Evolutionary conservation across 2,888 invertebrate species (phyloP), one percentile per base, ranked within the genome.

Genomic region (Himalopsyche tibetana): DNA sequence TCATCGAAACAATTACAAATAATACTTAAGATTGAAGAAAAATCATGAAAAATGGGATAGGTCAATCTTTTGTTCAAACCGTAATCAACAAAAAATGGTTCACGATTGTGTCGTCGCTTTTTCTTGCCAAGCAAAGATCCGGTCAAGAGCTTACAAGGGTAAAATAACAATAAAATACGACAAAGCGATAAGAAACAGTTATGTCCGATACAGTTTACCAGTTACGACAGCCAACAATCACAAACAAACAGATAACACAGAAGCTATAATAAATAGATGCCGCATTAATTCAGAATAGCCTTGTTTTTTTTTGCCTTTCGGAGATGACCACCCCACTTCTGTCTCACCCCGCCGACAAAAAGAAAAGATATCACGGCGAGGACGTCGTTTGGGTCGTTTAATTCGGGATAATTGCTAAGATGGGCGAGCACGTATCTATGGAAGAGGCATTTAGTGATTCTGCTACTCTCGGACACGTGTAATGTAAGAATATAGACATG

Each of bases 381-480:
- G 74, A 74, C 74, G 74, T 74, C 74, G 74, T 74, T 74, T 74
- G 74, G 74, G 74, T 74, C 74, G 74, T 74, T 74, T 74, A 74
- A 36, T 74, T 74, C 74, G 74, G 74, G 74, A 74, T 74, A 74
- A 74, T 74, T 74, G 74, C 74, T 36, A 74, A 74, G 74, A 74
- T 38, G 74, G 74, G 74, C 36, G 74, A 74, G 74, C 74, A 74
- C 74, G 74, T 74, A 28, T 28, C 74, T 74, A 36, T 74, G 74
- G 36, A 74, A 74, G 36, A 36, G 74, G 74, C 74, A 74, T 74
- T 74, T 74, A 74, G 74, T 36, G 36, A 74, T 74, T 74, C 74
- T 74, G 38, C 1, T 74, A 74, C 74, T 74, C 36, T 74, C 38
- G 28, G 36, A 74, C 36, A 74, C 74, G 38, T 74, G 36, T 74